Percentiles rank a stretch among this genome's conserved stretches.
Evolutionary conservation across 2,888 invertebrate species (phyloP).

Genomic region (Chorisops tibialis): DNA sequence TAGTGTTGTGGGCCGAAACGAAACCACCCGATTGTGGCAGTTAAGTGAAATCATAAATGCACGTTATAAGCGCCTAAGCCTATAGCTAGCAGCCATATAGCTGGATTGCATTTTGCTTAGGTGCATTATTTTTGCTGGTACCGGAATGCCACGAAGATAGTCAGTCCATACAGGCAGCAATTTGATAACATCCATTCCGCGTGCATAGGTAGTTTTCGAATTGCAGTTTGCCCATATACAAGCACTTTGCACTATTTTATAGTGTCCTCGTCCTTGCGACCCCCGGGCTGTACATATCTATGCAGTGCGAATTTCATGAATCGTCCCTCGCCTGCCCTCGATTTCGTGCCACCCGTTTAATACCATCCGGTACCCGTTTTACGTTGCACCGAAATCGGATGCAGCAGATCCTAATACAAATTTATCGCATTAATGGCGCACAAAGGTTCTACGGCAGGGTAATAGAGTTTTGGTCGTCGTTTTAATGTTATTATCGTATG

Average conservation of each 20-base stretch:
- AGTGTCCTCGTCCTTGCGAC: not conserved
- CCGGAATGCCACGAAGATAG: slow-evolving; percentile 15
- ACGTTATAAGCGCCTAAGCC: slow-evolving; percentile 27
- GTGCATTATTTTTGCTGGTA: slow-evolving; percentile 2
- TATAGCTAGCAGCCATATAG: slow-evolving; percentile 22
- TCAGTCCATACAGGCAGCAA: slow-evolving; percentile 8
- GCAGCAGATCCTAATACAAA: slow-evolving; percentile 30
- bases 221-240: slow-evolving; percentile 12
- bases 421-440: slow-evolving; percentile 31
- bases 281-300: not conserved
- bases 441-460: slow-evolving; percentile 26
- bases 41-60: slow-evolving; percentile 33
- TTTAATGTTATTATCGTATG: slow-evolving; percentile 33
- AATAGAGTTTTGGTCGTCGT: slow-evolving; percentile 30
- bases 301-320: not conserved
- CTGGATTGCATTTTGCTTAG: slow-evolving; percentile 22
- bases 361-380: slow-evolving; percentile 4
- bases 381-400: slow-evolving; percentile 31
- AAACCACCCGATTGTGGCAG: slow-evolving; percentile 25
- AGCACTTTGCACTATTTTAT: not conserved
- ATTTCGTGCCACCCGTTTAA: not conserved
- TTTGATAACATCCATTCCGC: slow-evolving; percentile 20
- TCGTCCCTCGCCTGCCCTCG: slow-evolving; percentile 6
- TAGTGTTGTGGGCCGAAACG: slow-evolving; percentile 10
- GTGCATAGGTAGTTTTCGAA: slow-evolving; percentile 11